Conservation (phyloP, 2,888 invertebrate species). For the Temnothorax unifasciatus region DNA sequence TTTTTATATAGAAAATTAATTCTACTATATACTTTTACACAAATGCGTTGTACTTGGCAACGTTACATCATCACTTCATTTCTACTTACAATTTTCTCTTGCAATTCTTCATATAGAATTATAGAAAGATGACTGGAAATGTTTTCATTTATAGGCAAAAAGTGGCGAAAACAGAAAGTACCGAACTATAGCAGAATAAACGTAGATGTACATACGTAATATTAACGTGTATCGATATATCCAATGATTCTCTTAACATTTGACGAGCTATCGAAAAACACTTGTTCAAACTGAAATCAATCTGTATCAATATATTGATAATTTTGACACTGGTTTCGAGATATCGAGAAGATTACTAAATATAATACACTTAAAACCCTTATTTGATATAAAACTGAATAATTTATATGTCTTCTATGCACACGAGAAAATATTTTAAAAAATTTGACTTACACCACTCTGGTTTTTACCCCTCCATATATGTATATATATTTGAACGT, state of each 20-base stretch:
- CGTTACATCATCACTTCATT: neutral
- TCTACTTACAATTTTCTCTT: neutral
- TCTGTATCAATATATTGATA: conserved; percentile 48
- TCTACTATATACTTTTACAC: neutral
- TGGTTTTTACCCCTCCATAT: no score
- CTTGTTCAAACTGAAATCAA: conserved; percentile 40
- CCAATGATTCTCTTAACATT: neutral
- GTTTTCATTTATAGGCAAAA: neutral
- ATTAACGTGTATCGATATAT: neutral
- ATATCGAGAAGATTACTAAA: neutral
- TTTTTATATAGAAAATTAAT: neutral
- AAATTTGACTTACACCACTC: no score
- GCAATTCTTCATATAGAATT: conserved; percentile 1
- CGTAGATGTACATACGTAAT: neutral
- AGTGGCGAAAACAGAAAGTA: neutral
- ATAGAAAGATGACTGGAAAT: neutral
- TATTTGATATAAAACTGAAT: neutral
- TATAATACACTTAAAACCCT: neutral
- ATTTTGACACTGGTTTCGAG: neutral
- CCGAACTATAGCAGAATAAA: conserved; percentile 1
- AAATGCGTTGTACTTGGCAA: no score
- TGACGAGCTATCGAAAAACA: conserved; percentile 34
- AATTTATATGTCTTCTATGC: conserved; percentile 4
- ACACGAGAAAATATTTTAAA: no score
- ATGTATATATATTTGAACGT: no score